Evolutionary conservation across 2,888 invertebrate species (phyloP), one percentile per base, ranked within the genome.

Genomic region (Drosophila ustulata): DNA sequence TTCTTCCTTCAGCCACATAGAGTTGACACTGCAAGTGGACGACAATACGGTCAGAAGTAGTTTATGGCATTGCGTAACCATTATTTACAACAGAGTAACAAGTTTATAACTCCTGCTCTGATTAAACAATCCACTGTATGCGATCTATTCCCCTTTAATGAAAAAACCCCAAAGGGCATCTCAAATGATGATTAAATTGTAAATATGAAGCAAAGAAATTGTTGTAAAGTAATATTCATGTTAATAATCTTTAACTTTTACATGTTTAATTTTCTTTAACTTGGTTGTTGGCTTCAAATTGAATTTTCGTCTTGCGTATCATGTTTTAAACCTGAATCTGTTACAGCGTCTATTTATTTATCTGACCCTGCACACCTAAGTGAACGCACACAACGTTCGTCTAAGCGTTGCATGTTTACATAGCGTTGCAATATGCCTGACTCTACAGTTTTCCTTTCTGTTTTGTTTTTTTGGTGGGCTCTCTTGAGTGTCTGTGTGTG

Each of bases 351-450:
- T 55, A 72, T 71, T 71, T 55, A 72, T 71, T 71, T 72, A 57
- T 57, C 57, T 70, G 59, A 7, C 23, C 13, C 43, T 23, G 39
- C 26, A 59, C 59, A 32, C 55, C 56, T 62, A 43, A 55, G 62
- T 66, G 68, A 59, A 59, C 49, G 46, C 49, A 45, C 67, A 11
- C 18, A 7, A 53, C 59, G 65, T 51, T 41, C 25, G 28, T 52
- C 79, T 69, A 62, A 67, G 50, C 64, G 65, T 56, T 79, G 59
- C 59, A 69, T 63, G 83, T 82, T 82, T 80, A 66, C 71, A 30
- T 37, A 62, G 51, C 62, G 46, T 32, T 67, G 78, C 78, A 67
- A 59, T 57, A 61, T 63, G 67, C 67, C 69, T 68, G 75, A 57
- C 43, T 61, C 61, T 41, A 68, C 61, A 57, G 39, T 18, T 50